These are phyloP conservation scores for Ophion obscuratus DNA, from an alignment of 2,888 invertebrate species.

Conservation along the genomic window DNA sequence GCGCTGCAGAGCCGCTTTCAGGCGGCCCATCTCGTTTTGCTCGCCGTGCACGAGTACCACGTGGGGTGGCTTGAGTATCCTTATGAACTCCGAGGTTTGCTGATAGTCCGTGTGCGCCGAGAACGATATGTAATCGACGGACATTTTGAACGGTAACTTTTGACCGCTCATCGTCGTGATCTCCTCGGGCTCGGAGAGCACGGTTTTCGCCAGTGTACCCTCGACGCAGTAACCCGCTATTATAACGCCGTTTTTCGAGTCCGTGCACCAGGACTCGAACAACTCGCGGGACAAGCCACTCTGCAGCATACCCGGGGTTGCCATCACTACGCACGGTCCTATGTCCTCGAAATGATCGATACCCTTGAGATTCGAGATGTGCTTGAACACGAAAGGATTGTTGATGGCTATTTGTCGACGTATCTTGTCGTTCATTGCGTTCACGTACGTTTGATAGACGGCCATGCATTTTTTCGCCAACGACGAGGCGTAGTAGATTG, in stretches of 20 bases:
- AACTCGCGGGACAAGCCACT: slow-evolving; percentile 98
- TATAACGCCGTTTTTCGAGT: slow-evolving; percentile 98
- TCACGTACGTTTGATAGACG: slow-evolving; percentile 99
- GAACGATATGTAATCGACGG: slow-evolving; percentile 99
- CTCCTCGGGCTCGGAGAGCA: slow-evolving; percentile 99
- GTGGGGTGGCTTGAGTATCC: slow-evolving; percentile 97
- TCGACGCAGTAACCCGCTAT: slow-evolving; percentile 98
- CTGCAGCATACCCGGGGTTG: slow-evolving; percentile 99
- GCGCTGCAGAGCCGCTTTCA: slow-evolving; percentile 96
- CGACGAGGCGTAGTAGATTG: slow-evolving; percentile 99
- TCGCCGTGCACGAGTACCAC: slow-evolving; percentile 99
- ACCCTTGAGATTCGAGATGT: slow-evolving; percentile 98
- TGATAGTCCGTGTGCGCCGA: slow-evolving; percentile 99
- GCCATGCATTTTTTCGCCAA: slow-evolving; percentile 99
- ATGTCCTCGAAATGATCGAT: slow-evolving; percentile 99
- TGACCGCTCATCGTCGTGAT: slow-evolving; percentile 98
- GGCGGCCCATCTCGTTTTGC: slow-evolving; percentile 98
- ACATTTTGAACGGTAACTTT: slow-evolving; percentile 97
- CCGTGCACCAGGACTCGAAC: slow-evolving; percentile 99
- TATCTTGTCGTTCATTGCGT: slow-evolving; percentile 99
- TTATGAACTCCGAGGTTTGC: slow-evolving; percentile 98
- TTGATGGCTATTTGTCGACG: slow-evolving; percentile 98
- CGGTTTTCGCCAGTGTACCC: slow-evolving; percentile 95
- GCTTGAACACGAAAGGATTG: slow-evolving; percentile 99
- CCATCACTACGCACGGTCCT: slow-evolving; percentile 99